These are phyloP conservation scores for Sarcophilus harrisii DNA, from an alignment of 2,797 vertebrate genomes.

Conservation along the genomic window DNA sequence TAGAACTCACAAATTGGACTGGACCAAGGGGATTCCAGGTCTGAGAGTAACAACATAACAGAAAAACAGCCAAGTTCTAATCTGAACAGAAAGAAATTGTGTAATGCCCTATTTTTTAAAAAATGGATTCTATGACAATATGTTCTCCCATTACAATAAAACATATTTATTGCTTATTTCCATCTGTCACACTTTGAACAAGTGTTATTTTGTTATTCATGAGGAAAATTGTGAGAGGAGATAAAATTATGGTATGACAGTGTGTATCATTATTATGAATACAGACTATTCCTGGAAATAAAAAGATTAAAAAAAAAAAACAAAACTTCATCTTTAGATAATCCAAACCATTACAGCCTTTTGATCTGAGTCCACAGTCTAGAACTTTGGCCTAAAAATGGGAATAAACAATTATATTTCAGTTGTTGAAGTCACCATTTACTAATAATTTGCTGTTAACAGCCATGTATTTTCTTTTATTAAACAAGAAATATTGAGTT, in stretches of 20 bases:
- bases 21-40: not conserved
- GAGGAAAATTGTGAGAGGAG: not conserved
- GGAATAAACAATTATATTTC: not conserved
- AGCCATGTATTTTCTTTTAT: not conserved
- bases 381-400: not conserved
- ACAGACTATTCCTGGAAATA: not conserved
- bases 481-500: not conserved
- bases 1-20: not conserved
- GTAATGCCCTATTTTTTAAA: not conserved
- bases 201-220: constrained; percentile 9
- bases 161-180: constrained; percentile 10
- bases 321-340: not conserved
- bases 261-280: not conserved
- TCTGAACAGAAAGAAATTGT: not conserved
- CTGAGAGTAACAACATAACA: not conserved
- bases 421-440: not conserved
- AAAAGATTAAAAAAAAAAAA: not conserved
- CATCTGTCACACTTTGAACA: not conserved
- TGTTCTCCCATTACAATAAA: not conserved
- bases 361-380: not conserved
- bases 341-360: not conserved
- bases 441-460: not conserved
- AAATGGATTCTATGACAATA: not conserved
- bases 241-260: not conserved
- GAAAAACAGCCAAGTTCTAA: not conserved